Percentiles rank a stretch among this genome's conserved stretches.
Conservation (phyloP, 2,797 vertebrate genomes). For the Octomys mimax region DNA sequence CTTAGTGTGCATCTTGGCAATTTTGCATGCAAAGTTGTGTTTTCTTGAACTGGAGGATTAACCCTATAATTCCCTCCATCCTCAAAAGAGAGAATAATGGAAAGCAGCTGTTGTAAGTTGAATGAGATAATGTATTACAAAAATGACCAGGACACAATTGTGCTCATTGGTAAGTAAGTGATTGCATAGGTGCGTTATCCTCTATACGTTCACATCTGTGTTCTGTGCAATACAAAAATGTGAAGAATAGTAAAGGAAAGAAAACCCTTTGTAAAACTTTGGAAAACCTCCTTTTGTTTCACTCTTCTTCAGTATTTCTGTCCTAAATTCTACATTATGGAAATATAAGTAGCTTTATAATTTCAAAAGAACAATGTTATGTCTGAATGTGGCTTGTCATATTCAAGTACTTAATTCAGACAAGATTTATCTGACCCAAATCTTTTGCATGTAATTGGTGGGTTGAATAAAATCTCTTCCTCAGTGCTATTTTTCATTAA, state of each 20-base stretch:
- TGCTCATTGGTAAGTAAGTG: not conserved
- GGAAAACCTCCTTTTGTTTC: not conserved
- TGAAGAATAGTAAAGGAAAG: not conserved
- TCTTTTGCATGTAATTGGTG: constrained; percentile 72
- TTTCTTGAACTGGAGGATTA: constrained; percentile 11
- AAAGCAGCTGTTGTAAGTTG: not conserved
- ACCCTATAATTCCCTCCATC: not conserved
- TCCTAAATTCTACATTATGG: constrained; percentile 45
- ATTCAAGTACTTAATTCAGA: constrained; percentile 70
- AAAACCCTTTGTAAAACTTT: not conserved
- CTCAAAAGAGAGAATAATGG: not conserved
- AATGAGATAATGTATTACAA: not conserved
- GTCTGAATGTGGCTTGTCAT: constrained; percentile 62
- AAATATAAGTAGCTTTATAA: constrained; percentile 56
- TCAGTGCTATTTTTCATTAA: constrained; percentile 77
- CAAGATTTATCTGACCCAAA: constrained; percentile 57
- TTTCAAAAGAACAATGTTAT: constrained; percentile 57
- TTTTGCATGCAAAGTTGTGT: not conserved
- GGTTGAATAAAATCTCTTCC: constrained; percentile 73
- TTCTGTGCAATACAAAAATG: not conserved
- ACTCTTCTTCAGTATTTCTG: constrained; percentile 1
- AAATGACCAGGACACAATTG: not conserved
- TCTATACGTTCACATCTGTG: not conserved
- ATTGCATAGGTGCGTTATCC: not conserved
- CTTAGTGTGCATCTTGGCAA: constrained; percentile 39